Evolutionary conservation across 2,888 invertebrate species (phyloP).

Genomic region (Caradrina clavipalpis): DNA sequence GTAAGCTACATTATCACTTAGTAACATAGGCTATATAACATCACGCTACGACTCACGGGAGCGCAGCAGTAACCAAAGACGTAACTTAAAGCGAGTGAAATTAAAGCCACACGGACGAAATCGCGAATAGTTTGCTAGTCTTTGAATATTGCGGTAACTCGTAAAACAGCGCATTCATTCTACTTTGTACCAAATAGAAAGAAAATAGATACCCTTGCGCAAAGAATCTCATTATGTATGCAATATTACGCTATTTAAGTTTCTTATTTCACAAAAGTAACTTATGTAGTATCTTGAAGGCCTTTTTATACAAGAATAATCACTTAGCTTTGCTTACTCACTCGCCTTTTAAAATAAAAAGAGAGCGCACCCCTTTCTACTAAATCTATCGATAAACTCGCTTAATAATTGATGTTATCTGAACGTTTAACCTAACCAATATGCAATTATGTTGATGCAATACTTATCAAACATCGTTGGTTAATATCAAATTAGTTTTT

Average conservation of each 20-base stretch:
- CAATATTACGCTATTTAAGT: constrained; percentile 5
- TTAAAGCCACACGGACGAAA: too few relatives aligned
- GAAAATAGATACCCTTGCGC: not conserved
- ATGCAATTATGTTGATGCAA: constrained; percentile 31
- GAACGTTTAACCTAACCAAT: constrained; percentile 22
- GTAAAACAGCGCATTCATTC: too few relatives aligned
- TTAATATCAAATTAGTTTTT: constrained; percentile 9
- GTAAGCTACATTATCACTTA: too few relatives aligned
- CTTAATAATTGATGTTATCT: constrained; percentile 9
- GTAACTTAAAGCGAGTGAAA: too few relatives aligned
- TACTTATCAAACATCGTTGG: constrained; percentile 6
- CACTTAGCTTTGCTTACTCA: constrained; percentile 25
- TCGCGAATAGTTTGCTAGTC: too few relatives aligned
- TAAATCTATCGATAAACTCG: constrained; percentile 8
- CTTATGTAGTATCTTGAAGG: constrained; percentile 1
- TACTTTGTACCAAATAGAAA: not conserved
- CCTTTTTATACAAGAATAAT: constrained; percentile 13
- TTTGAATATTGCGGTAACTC: not conserved
- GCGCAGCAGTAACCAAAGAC: too few relatives aligned
- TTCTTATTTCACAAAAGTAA: constrained; percentile 5
- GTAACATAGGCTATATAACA: too few relatives aligned
- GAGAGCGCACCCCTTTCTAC: not conserved
- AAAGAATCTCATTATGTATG: constrained; percentile 10
- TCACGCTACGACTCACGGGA: too few relatives aligned
- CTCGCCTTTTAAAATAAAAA: not conserved